These are phyloP conservation scores for Cuculus canorus DNA, from an alignment of 2,797 vertebrate genomes.

Conservation along the genomic window DNA sequence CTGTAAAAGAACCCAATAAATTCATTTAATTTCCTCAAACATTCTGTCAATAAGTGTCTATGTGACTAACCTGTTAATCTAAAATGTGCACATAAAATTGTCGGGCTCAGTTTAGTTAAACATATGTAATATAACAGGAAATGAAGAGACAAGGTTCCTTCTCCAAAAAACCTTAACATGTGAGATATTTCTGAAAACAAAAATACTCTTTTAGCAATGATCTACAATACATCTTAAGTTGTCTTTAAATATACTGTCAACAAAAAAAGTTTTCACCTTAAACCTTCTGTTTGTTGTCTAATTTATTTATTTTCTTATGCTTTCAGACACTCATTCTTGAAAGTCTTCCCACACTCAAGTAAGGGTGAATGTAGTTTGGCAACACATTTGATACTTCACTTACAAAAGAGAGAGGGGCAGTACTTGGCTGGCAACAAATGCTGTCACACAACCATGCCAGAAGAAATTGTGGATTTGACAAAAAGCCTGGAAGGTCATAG, in stretches of 20 bases:
- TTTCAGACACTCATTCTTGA: background rate
- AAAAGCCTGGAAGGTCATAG: background rate
- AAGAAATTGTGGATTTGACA: background rate
- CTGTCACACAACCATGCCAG: background rate
- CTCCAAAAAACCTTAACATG: background rate
- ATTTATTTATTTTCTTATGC: background rate
- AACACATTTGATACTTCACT: background rate
- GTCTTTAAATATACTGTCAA: background rate
- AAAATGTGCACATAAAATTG: background rate
- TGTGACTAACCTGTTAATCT: background rate
- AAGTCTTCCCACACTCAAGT: background rate
- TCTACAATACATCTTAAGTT: conserved; percentile 22
- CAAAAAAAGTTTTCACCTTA: background rate
- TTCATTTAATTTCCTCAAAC: background rate
- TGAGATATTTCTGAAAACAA: conserved; percentile 30
- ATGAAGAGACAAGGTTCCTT: background rate
- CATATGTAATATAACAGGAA: background rate
- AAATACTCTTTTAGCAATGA: background rate
- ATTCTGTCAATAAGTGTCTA: background rate
- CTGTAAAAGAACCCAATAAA: background rate
- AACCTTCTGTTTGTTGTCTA: background rate
- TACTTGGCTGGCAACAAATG: background rate
- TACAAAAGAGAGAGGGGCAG: background rate
- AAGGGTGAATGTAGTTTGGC: background rate
- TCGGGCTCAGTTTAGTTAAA: background rate